These are phyloP conservation scores for Leptopilina clavipes DNA, from an alignment of 1,140 invertebrate genomes.

Conservation along the genomic window DNA sequence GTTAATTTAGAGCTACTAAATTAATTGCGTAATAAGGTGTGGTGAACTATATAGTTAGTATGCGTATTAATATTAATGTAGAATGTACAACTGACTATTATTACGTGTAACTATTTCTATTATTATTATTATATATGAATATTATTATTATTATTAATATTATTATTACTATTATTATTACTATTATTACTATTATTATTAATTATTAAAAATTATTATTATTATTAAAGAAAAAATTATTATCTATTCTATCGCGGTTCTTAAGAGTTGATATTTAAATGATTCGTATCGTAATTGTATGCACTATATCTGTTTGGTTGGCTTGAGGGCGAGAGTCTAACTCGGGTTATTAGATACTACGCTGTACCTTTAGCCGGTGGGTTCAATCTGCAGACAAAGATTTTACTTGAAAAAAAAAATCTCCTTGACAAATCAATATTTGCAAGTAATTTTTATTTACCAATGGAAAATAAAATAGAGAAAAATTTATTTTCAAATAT, in stretches of 20 bases:
- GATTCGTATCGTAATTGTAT: conserved; percentile 74
- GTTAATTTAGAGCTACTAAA: conserved; percentile 3
- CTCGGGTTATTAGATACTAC: conserved; percentile 76
- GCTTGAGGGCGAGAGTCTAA: conserved; percentile 76
- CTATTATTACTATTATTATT: conserved; percentile 33
- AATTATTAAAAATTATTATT: conserved; percentile 41
- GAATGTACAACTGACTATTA: conserved; percentile 48
- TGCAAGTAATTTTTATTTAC: background rate
- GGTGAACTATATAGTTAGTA: conserved; percentile 54
- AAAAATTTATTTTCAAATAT: background rate
- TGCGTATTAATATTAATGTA: conserved; percentile 53
- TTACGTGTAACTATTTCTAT: conserved; percentile 38
- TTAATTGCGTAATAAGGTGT: conserved; percentile 29
- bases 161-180: conserved; percentile 39
- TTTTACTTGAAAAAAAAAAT: background rate
- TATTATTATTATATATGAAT: conserved; percentile 14
- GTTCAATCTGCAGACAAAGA: conserved; percentile 47
- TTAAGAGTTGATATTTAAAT: conserved; percentile 76
- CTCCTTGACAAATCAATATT: background rate
- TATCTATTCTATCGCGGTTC: conserved; percentile 70
- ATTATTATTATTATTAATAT: conserved; percentile 43
- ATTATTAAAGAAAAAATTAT: conserved; percentile 41
- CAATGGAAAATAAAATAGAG: no score
- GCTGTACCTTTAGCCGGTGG: conserved; percentile 75
- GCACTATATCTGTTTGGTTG: conserved; percentile 76